phyloP scores from a whole-genome alignment of 2,113 vertebrate genomes.

The Ameiurus melas region DNA sequence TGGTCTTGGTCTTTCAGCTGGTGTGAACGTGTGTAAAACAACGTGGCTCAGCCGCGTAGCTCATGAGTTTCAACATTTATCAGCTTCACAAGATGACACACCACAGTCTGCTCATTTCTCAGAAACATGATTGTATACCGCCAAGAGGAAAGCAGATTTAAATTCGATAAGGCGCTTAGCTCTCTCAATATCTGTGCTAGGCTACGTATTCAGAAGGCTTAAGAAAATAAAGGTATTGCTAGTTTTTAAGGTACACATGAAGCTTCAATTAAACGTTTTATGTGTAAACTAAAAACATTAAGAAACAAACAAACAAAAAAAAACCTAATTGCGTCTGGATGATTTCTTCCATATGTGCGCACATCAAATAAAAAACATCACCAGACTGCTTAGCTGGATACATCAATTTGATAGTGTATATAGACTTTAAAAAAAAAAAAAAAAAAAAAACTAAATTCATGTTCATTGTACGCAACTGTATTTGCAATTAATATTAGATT shows the following conservation, averaged over 20 bases:
- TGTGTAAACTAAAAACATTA: background rate
- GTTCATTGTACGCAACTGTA: slow-evolving; percentile 40
- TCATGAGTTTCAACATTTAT: slow-evolving; percentile 45
- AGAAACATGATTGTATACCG: slow-evolving; percentile 62
- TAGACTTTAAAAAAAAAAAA: slow-evolving; percentile 48
- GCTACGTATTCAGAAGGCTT: slow-evolving; percentile 47
- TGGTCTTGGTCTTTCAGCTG: slow-evolving; percentile 57
- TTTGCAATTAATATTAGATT: slow-evolving; percentile 34
- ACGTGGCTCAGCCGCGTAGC: slow-evolving; percentile 49
- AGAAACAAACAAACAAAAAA: background rate
- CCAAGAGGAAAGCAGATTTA: slow-evolving; percentile 56
- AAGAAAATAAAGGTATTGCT: slow-evolving; percentile 50
- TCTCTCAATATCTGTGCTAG: slow-evolving; percentile 47
- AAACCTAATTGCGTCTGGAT: slow-evolving; percentile 15
- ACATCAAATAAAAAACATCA: slow-evolving; percentile 25
- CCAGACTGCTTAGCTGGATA: slow-evolving; percentile 27
- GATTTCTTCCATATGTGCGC: slow-evolving; percentile 10
- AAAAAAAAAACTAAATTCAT: slow-evolving; percentile 36
- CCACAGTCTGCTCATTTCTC: slow-evolving; percentile 56
- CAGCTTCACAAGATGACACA: slow-evolving; percentile 54
- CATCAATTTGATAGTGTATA: slow-evolving; percentile 22
- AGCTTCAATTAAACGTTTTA: slow-evolving; percentile 20
- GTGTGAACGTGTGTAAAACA: slow-evolving; percentile 52
- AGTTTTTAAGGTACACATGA: slow-evolving; percentile 43
- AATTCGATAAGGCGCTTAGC: slow-evolving; percentile 48